These are phyloP conservation scores for Disparrhopalites patrizii DNA, from an alignment of 2,888 invertebrate species.

Conservation along the genomic window DNA sequence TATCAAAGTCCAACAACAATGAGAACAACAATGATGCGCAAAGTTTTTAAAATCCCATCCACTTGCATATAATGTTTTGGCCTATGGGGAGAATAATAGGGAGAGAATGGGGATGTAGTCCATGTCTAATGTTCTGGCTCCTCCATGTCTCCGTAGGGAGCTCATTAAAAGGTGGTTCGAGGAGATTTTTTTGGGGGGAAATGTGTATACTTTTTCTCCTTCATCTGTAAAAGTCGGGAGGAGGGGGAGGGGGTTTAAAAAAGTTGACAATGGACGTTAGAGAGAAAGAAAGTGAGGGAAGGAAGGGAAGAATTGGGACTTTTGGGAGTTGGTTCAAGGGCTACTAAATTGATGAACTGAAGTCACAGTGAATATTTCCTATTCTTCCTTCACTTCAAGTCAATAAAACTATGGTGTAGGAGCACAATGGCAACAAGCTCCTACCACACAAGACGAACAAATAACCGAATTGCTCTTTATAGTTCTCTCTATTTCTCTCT, in stretches of 20 bases:
- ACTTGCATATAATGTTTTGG: too few species aligned
- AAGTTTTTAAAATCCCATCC: too few species aligned
- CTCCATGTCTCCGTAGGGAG: not conserved
- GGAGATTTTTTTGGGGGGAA: slow-evolving; percentile 3
- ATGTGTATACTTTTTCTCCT: too few species aligned
- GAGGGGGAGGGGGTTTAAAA: not conserved
- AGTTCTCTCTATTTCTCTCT: too few species aligned
- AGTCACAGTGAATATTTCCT: slow-evolving; percentile 9
- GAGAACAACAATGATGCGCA: too few species aligned
- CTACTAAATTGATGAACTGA: slow-evolving; percentile 17
- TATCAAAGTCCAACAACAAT: too few species aligned
- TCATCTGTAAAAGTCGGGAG: too few species aligned
- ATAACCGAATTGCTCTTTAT: slow-evolving; percentile 35
- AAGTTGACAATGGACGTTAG: slow-evolving; percentile 3
- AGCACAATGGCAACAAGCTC: slow-evolving; percentile 12
- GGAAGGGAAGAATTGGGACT: not conserved
- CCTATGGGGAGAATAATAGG: too few species aligned
- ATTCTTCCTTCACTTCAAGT: slow-evolving; percentile 19
- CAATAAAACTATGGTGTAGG: slow-evolving; percentile 13
- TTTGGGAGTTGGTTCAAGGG: not conserved
- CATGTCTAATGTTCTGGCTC: not conserved
- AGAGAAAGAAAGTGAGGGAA: not conserved
- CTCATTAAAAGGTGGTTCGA: not conserved
- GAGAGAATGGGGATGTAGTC: not conserved
- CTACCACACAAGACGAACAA: slow-evolving; percentile 49